Base-by-base conservation (phyloP, 2,888 invertebrate genomes). In the Drosophila neonasuta region DNA sequence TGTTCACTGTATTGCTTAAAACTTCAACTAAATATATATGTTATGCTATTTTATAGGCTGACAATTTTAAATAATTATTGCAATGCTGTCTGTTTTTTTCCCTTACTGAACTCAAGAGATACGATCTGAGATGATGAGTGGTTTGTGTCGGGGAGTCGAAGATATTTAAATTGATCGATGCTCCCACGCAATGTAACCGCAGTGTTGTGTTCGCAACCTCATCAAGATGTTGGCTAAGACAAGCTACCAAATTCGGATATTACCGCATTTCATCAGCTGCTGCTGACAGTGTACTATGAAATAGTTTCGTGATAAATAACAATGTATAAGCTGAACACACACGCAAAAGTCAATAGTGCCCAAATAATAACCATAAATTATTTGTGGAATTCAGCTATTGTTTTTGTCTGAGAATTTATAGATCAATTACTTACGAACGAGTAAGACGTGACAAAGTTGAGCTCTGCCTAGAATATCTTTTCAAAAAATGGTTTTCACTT, bases 331-430 rank as follows among this genome's bases (percentile, higher is more conserved):
- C 74, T 56, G 80, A 71, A 71, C 79, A 63, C 73, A 74, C 52
- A 72, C 50, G 41, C 61, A 50, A 44, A 67, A 58, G 34, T 66
- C 76, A 36, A 50, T 55, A 65, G 57, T 44, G 65, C 46, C 46
- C 46, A 68, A 77, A 72, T 69, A 78, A 78, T 69, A 71, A 68
- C 65, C 30, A 82, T 86, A 83, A 86, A 80, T 74, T 85, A 74
- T 62, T 50, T 44, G 68, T 49, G 41, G 41, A 61, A 52, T 65
- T 41, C 29, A 46, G 9, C 70, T 42, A 69, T 69, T 74, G 74
- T 74, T 50, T 69, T 68, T 74, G 70, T 65, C 51, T 69, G 64
- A 55, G 75, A 74, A 74, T 70, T 74, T 61, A 69, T 60, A 55
- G 55, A 54, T 67, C 67, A 41, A 51, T 24, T 65, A 34, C 46